phyloP scores from a whole-genome alignment of 2,888 invertebrate species.

The Cephus runcator region DNA sequence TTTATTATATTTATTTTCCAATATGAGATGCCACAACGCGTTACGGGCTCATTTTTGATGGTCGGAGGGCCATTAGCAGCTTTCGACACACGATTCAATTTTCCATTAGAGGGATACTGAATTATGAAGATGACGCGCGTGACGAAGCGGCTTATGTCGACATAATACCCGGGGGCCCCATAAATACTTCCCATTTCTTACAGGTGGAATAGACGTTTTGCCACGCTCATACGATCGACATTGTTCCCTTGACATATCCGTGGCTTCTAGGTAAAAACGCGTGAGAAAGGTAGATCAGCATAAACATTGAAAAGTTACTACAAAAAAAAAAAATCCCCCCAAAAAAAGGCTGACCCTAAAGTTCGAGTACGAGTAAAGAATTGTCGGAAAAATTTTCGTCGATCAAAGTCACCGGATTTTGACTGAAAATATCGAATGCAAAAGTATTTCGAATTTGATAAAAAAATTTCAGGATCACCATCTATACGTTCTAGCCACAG shows the following conservation, averaged over 20 bases:
- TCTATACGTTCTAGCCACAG: not conserved
- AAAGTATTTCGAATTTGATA: not conserved
- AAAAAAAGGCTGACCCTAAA: too few species aligned
- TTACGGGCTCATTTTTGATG: constrained; percentile 2
- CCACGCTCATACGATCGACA: constrained; percentile 14
- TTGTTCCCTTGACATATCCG: constrained; percentile 3
- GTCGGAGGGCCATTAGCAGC: constrained; percentile 18
- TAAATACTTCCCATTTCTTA: constrained; percentile 13
- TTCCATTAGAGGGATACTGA: constrained; percentile 21
- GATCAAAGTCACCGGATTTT: too few species aligned
- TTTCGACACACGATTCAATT: constrained; percentile 21
- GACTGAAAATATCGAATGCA: not conserved
- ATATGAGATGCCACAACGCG: not conserved
- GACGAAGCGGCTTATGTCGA: constrained; percentile 19
- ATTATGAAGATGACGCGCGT: constrained; percentile 23
- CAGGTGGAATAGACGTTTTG: constrained; percentile 4
- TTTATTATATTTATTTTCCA: not conserved
- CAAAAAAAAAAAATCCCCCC: too few species aligned
- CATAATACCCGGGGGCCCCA: constrained; percentile 16
- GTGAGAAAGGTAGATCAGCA: too few species aligned
- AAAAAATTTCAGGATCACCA: not conserved
- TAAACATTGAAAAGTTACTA: too few species aligned
- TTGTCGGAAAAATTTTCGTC: not conserved
- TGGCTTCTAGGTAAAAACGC: too few species aligned
- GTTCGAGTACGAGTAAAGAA: not conserved